These are phyloP conservation scores for Fragum sueziense DNA, from an alignment of 2,888 invertebrate species.

Conservation along the genomic window DNA sequence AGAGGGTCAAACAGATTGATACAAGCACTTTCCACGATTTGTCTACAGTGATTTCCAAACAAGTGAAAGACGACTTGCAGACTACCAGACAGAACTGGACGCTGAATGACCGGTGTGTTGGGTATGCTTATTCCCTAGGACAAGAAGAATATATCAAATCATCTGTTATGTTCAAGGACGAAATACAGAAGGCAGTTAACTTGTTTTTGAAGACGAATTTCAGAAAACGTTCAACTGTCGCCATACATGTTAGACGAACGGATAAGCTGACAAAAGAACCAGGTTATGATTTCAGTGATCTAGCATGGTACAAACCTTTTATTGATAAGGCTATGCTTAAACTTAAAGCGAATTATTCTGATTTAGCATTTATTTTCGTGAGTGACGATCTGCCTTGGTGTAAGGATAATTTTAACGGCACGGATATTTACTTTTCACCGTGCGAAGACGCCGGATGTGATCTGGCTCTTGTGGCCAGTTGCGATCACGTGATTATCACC, in stretches of 20 bases:
- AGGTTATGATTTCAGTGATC: background rate
- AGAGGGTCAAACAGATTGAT: background rate
- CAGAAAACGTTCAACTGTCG: slow-evolving; percentile 9
- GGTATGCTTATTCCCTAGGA: background rate
- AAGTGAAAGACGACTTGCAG: background rate
- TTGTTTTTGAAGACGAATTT: background rate
- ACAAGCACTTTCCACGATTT: background rate
- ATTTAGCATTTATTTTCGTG: background rate
- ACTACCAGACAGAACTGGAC: background rate
- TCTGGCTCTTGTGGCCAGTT: background rate
- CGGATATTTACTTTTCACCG: background rate
- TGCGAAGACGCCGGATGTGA: background rate
- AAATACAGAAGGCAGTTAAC: background rate
- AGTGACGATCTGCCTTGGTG: slow-evolving; percentile 9
- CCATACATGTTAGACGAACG: slow-evolving; percentile 1
- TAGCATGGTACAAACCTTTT: background rate
- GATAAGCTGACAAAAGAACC: background rate
- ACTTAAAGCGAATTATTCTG: background rate
- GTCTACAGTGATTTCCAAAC: background rate
- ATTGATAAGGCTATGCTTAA: background rate
- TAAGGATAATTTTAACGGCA: background rate
- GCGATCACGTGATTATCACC: slow-evolving; percentile 8
- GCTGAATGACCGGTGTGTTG: background rate
- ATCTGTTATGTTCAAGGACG: background rate
- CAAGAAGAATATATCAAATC: background rate